These are phyloP conservation scores for Tachystola acroxantha DNA, from an alignment of 2,888 invertebrate genomes.

Conservation along the genomic window DNA sequence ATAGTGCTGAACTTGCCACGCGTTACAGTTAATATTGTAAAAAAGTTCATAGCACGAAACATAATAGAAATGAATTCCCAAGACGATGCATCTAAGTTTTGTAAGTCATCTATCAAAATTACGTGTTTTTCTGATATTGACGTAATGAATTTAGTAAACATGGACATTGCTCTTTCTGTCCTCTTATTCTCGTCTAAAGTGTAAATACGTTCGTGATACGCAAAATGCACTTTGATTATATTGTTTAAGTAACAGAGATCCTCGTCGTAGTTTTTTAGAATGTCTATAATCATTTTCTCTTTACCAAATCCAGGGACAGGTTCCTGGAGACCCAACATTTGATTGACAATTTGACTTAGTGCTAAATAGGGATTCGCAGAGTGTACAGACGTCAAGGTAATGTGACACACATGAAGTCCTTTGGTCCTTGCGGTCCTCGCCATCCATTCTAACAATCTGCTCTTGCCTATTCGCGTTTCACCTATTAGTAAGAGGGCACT, in stretches of 20 bases:
- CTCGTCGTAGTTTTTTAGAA: slow-evolving; percentile 44
- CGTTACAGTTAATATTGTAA: slow-evolving; percentile 47
- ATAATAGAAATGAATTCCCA: slow-evolving; percentile 62
- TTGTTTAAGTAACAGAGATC: slow-evolving; percentile 77
- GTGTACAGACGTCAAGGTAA: slow-evolving; percentile 57
- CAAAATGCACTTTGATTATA: slow-evolving; percentile 71
- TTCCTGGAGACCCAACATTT: slow-evolving; percentile 51
- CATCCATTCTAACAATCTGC: slow-evolving; percentile 74
- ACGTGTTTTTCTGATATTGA: slow-evolving; percentile 42
- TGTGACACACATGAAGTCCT: slow-evolving; percentile 34
- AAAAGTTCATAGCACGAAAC: slow-evolving; percentile 48
- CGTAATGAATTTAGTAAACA: slow-evolving; percentile 55
- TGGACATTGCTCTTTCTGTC: slow-evolving; percentile 48
- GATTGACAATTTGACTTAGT: slow-evolving; percentile 61
- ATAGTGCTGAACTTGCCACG: slow-evolving; percentile 56
- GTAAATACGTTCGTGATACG: slow-evolving; percentile 58
- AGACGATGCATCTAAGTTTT: slow-evolving; percentile 63
- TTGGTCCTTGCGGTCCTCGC: slow-evolving; percentile 43
- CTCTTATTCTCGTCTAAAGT: slow-evolving; percentile 46
- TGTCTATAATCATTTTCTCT: slow-evolving; percentile 56
- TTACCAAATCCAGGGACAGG: slow-evolving; percentile 52
- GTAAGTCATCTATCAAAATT: slow-evolving; percentile 69
- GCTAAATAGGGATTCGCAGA: slow-evolving; percentile 60
- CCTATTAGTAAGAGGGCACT: slow-evolving; percentile 78
- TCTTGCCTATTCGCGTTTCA: slow-evolving; percentile 77